These are phyloP conservation scores for Tachycineta bicolor DNA, from an alignment of 2,113 vertebrate species.

Conservation along the genomic window DNA sequence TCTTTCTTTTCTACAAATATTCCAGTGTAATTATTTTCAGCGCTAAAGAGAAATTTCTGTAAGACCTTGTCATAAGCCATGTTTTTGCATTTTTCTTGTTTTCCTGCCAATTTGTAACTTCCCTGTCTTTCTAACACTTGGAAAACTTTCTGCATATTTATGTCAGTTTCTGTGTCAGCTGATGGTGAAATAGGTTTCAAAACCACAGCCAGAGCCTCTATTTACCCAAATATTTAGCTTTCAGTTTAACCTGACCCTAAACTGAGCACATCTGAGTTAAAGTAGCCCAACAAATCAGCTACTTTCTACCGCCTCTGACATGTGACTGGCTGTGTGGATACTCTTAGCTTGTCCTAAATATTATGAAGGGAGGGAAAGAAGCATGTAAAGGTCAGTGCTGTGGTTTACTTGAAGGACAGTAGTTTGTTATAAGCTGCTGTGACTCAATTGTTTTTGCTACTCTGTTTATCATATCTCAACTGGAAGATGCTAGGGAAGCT, in stretches of 20 bases:
- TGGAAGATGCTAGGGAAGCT: neutral
- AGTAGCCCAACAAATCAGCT: neutral
- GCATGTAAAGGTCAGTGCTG: neutral
- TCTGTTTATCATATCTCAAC: neutral
- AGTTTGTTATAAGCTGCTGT: neutral
- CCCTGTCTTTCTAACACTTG: neutral
- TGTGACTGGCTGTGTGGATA: neutral
- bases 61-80: neutral
- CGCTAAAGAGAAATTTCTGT: neutral
- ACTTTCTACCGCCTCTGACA: neutral
- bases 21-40: neutral
- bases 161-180: neutral
- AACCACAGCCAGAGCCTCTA: neutral
- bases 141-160: neutral
- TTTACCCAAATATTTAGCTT: constrained; percentile 21
- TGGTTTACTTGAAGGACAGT: neutral
- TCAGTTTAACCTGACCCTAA: neutral
- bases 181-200: constrained; percentile 7
- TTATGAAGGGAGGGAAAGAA: neutral
- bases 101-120: neutral
- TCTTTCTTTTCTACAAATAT: neutral
- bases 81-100: neutral
- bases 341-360: neutral
- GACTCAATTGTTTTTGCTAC: neutral
- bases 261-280: neutral